Percentiles rank a stretch among this genome's conserved stretches.
Evolutionary conservation across 1,140 invertebrate species (phyloP).

Genomic region (Macrobrachium rosenbergii): DNA sequence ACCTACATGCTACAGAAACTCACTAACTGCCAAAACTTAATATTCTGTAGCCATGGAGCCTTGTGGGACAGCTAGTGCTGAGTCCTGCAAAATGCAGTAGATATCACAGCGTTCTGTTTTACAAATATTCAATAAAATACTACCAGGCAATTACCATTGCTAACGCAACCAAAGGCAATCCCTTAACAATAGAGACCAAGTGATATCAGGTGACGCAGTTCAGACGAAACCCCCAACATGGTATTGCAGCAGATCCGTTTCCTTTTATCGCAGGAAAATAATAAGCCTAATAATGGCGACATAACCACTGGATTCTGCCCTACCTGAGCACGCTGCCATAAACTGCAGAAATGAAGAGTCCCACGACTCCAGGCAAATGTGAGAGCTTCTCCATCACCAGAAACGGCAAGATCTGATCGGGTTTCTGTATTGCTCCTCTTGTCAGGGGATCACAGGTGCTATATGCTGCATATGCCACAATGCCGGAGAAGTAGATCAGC

Average conservation of each 20-base stretch:
- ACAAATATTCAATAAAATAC: no score
- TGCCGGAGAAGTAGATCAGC: conserved; percentile 19
- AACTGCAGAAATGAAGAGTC: conserved; percentile 6
- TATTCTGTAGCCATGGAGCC: no score
- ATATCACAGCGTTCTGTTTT: no score
- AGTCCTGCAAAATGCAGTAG: no score
- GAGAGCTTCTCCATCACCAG: conserved; percentile 24
- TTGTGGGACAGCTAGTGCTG: no score
- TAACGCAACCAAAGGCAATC: no score
- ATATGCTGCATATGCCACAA: conserved; percentile 16
- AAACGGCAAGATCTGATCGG: conserved; percentile 20
- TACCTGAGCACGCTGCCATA: conserved; percentile 25
- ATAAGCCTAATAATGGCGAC: background rate
- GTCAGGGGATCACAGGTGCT: conserved; percentile 3
- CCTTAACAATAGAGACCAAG: no score
- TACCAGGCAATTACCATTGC: no score
- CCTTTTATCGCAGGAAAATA: background rate
- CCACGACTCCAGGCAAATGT: background rate
- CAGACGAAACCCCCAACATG: background rate
- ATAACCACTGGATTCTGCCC: background rate
- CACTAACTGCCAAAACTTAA: no score
- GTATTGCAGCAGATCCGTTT: background rate
- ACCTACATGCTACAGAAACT: no score
- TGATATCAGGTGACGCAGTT: no score
- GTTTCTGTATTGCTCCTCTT: background rate